Evolutionary conservation across 1,140 invertebrate species (phyloP).

Genomic region (Diorhabda sublineata): DNA sequence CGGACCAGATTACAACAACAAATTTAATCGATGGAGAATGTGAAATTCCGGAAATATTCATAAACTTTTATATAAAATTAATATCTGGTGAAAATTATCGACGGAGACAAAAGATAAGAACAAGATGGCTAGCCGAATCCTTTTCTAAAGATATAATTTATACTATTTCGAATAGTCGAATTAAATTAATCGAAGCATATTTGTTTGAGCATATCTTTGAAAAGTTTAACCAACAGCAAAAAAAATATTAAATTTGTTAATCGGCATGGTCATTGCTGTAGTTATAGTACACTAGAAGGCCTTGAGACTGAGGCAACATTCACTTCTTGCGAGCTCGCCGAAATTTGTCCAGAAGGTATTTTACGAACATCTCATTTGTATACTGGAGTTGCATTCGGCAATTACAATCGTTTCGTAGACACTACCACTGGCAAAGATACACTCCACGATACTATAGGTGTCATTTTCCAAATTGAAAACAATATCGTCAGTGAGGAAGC

Average conservation of each 20-base stretch:
- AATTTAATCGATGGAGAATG: constrained; percentile 42
- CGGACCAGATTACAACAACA: constrained; percentile 35
- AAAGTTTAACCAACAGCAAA: constrained; percentile 39
- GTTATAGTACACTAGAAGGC: constrained; percentile 40
- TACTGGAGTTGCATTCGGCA: constrained; percentile 48
- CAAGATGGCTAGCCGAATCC: constrained; percentile 33
- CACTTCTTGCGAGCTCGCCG: constrained; percentile 20
- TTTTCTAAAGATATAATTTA: constrained; percentile 43
- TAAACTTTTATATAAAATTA: constrained; percentile 38
- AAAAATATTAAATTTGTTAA: constrained; percentile 42
- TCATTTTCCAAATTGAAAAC: constrained; percentile 41
- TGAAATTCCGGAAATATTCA: constrained; percentile 36
- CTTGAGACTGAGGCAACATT: constrained; percentile 42
- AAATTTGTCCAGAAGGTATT: constrained; percentile 36
- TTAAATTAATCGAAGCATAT: constrained; percentile 36
- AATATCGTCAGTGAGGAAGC: too few relatives aligned
- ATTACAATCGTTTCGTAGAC: constrained; percentile 48
- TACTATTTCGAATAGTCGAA: constrained; percentile 31
- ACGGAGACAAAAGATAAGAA: constrained; percentile 26
- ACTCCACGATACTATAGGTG: constrained; percentile 50
- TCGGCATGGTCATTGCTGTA: constrained; percentile 40
- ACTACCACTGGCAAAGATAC: constrained; percentile 47
- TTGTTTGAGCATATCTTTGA: constrained; percentile 39
- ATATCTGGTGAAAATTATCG: constrained; percentile 32
- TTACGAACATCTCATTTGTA: constrained; percentile 15